Evolutionary conservation across 2,113 vertebrate genomes (phyloP).

Genomic region (Prionailurus viverrinus): DNA sequence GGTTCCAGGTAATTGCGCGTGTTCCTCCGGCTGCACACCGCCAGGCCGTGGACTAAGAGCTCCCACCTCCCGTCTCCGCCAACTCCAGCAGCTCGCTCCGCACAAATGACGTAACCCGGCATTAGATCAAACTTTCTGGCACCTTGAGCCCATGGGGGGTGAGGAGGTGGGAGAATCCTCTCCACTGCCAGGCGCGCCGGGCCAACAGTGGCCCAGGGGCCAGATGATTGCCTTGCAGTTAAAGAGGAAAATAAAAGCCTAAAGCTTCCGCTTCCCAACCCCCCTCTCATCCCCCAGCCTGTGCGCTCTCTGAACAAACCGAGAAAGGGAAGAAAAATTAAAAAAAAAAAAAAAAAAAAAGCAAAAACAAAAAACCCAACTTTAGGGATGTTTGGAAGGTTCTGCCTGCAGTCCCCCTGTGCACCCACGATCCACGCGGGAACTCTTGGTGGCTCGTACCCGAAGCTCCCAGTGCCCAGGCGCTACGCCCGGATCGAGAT

Average conservation of each 20-base stretch:
- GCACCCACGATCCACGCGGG: neutral
- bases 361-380: neutral
- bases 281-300: conserved; percentile 41
- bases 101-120: conserved; percentile 71
- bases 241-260: conserved; percentile 68
- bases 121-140: conserved; percentile 80
- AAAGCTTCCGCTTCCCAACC: conserved; percentile 75
- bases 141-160: conserved; percentile 49
- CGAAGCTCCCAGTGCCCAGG: neutral
- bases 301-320: conserved; percentile 23
- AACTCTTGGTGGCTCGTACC: neutral
- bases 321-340: neutral
- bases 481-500: neutral
- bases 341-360: neutral
- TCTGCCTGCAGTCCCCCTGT: neutral
- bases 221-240: conserved; percentile 29
- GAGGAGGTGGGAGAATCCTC: conserved; percentile 13
- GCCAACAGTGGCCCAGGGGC: conserved; percentile 2
- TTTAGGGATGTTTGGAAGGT: conserved; percentile 31
- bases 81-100: conserved; percentile 56
- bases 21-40: neutral
- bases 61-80: conserved; percentile 38
- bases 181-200: neutral
- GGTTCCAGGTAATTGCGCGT: conserved; percentile 58
- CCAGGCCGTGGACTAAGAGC: conserved; percentile 22